A percentile compares a stretch with the other conserved stretches of the same genome.
These are phyloP conservation scores for Caenorhabditis latens DNA, from an alignment of 1,140 invertebrate genomes.

Conservation along the genomic window DNA sequence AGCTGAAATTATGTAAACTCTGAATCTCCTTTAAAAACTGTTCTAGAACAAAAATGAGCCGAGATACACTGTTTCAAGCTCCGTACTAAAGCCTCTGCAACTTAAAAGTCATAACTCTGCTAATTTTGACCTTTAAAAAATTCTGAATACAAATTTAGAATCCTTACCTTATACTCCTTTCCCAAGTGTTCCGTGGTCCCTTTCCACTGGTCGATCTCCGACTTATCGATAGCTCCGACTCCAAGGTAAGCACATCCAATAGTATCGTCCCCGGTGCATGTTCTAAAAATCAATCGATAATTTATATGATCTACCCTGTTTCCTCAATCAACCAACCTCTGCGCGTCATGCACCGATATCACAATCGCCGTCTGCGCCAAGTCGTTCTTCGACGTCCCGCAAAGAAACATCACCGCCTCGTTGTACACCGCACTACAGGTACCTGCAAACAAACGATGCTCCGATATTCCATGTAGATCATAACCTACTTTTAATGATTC, in stretches of 20 bases:
- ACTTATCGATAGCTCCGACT: slow-evolving; percentile 74
- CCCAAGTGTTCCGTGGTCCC: slow-evolving; percentile 76
- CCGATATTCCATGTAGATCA: neutral
- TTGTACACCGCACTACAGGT: slow-evolving; percentile 70
- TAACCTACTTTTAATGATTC: slow-evolving; percentile 70
- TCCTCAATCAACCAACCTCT: slow-evolving; percentile 66
- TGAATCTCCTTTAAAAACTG: no score
- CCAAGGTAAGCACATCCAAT: slow-evolving; percentile 75
- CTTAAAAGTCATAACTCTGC: no score
- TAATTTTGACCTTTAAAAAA: no score
- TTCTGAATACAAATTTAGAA: no score
- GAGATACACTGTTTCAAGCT: no score
- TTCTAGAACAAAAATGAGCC: no score
- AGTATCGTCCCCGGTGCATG: slow-evolving; percentile 75
- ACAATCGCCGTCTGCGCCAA: slow-evolving; percentile 73
- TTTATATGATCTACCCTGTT: neutral
- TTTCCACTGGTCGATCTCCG: slow-evolving; percentile 76
- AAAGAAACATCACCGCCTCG: slow-evolving; percentile 77
- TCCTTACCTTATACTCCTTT: slow-evolving; percentile 74
- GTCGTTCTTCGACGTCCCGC: slow-evolving; percentile 72
- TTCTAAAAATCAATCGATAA: slow-evolving; percentile 63
- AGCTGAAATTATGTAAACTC: no score
- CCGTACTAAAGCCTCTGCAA: no score
- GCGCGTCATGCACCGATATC: slow-evolving; percentile 75
- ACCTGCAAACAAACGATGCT: neutral